Conservation (phyloP, 2,113 vertebrate genomes). For the Scortum barcoo region DNA sequence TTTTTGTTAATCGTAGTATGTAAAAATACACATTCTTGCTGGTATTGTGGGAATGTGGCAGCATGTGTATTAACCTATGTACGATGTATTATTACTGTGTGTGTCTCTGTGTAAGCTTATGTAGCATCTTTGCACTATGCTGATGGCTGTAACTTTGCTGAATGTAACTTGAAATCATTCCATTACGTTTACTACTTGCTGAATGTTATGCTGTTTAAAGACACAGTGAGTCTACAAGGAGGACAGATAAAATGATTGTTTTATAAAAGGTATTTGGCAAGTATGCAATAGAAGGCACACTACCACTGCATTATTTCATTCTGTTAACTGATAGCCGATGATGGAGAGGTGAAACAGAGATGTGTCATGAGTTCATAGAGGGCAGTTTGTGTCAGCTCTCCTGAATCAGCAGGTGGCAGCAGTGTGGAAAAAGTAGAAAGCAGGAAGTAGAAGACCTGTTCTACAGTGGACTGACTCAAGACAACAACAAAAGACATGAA, state of each 20-base stretch:
- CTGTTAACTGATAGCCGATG: neutral
- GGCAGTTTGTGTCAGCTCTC: neutral
- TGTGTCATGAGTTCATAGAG: neutral
- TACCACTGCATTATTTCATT: neutral
- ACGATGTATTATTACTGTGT: neutral
- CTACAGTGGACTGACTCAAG: neutral
- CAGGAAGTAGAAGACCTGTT: neutral
- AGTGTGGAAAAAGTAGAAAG: neutral
- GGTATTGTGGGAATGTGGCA: neutral
- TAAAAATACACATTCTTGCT: neutral
- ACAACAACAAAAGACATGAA: neutral
- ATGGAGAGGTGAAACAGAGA: neutral
- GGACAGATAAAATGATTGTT: neutral
- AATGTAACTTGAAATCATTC: conserved; percentile 74
- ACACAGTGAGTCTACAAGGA: neutral
- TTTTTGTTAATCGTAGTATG: neutral
- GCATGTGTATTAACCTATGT: conserved; percentile 7
- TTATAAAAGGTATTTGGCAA: neutral
- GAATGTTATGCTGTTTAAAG: neutral
- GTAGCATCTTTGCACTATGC: conserved; percentile 54
- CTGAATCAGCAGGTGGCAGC: conserved; percentile 54
- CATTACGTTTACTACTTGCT: conserved; percentile 30
- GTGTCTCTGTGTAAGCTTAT: neutral
- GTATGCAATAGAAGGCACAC: neutral
- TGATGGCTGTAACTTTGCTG: conserved; percentile 38